These are phyloP conservation scores for Chironomus tentans DNA, from an alignment of 2,888 invertebrate genomes.

Conservation along the genomic window DNA sequence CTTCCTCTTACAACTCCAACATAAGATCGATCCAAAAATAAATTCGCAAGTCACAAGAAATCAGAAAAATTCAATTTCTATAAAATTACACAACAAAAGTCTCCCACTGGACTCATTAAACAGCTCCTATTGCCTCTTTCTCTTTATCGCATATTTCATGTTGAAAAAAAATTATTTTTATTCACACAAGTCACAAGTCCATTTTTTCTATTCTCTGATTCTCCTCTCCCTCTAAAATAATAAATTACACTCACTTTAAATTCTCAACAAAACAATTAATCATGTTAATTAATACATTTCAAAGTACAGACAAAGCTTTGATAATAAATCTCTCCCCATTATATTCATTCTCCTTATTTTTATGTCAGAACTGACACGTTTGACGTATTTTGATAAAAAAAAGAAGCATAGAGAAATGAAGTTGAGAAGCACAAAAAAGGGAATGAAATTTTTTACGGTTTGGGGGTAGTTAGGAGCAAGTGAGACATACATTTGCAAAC, in stretches of 20 bases:
- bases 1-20: too few relatives aligned
- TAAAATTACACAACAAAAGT: too few relatives aligned
- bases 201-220: neutral
- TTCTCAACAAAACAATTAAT: conserved; percentile 27
- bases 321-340: conserved; percentile 26
- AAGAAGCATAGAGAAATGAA: neutral
- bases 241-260: conserved; percentile 28
- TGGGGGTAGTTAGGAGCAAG: too few relatives aligned
- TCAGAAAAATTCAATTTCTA: too few relatives aligned
- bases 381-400: neutral
- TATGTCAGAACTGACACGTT: conserved; percentile 21
- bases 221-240: neutral
- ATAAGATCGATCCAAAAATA: too few relatives aligned
- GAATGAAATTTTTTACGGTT: neutral
- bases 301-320: conserved; percentile 21
- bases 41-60: too few relatives aligned
- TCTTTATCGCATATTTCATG: too few relatives aligned
- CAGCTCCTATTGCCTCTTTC: neutral
- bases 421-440: neutral
- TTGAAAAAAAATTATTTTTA: too few relatives aligned
- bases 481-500: too few relatives aligned
- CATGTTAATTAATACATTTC: conserved; percentile 27
- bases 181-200: neutral
- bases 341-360: neutral
- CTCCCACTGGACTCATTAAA: neutral